phyloP scores from a whole-genome alignment of 2,888 invertebrate genomes.

The Dryococelus australis region DNA sequence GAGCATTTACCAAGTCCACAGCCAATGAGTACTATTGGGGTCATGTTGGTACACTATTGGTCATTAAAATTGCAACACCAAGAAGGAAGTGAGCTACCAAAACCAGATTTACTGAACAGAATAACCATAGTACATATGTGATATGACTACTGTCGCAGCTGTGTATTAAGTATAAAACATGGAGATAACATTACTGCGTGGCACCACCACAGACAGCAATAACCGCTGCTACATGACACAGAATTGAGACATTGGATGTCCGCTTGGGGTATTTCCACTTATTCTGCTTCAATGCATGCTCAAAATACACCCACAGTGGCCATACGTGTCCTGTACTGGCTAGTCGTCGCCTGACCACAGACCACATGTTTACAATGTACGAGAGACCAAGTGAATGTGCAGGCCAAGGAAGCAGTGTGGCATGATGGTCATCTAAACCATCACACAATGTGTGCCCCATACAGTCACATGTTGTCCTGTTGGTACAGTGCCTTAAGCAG shows the following conservation, averaged over 20 bases:
- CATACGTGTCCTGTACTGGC: too few species aligned
- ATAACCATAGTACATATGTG: background rate
- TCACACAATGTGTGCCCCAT: too few species aligned
- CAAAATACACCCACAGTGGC: too few species aligned
- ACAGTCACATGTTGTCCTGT: too few species aligned
- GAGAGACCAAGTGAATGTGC: too few species aligned
- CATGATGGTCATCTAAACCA: too few species aligned
- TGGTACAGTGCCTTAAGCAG: too few species aligned
- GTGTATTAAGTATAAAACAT: background rate
- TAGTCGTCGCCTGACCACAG: too few species aligned
- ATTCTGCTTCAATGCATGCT: background rate
- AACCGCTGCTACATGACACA: background rate
- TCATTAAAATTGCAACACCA: background rate
- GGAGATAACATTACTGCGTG: background rate
- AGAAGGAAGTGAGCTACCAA: background rate
- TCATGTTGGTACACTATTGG: background rate
- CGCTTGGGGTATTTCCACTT: background rate
- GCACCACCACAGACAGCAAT: background rate
- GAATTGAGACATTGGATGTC: background rate
- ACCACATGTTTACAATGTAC: too few species aligned
- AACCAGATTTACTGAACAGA: background rate
- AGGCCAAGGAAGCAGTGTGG: too few species aligned
- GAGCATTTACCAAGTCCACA: too few species aligned
- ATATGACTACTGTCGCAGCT: background rate
- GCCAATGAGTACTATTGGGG: background rate